Percentiles rank a stretch among this genome's conserved stretches.
Conservation (phyloP, 2,888 invertebrate genomes). For the Phorcus lineatus region DNA sequence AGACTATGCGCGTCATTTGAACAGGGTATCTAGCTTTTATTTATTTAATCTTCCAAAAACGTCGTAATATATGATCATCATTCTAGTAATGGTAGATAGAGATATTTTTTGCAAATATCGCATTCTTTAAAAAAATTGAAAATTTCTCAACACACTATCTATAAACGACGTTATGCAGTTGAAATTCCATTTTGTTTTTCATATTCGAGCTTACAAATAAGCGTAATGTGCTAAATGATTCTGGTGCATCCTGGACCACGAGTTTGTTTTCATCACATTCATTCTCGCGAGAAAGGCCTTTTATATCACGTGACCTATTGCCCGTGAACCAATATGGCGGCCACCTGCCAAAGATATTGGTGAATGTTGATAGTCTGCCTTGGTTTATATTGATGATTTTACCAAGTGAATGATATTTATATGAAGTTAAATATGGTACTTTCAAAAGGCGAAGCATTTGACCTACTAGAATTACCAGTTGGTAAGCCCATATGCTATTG, state of each 20-base stretch:
- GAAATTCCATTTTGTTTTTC: no score
- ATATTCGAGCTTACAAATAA: no score
- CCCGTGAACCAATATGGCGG: constrained; percentile 37
- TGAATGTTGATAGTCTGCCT: constrained; percentile 32
- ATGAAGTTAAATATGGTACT: constrained; percentile 55
- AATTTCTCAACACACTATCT: no score
- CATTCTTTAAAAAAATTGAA: no score
- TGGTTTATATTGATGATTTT: constrained; percentile 31
- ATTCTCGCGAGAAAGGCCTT: constrained; percentile 19
- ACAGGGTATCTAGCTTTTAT: no score
- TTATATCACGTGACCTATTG: constrained; percentile 38
- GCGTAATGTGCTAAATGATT: neutral
- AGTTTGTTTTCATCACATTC: constrained; percentile 15
- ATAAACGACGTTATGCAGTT: no score
- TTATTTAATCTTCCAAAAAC: no score
- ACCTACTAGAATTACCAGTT: constrained; percentile 62
- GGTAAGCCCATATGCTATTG: constrained; percentile 49
- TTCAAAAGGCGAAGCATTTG: constrained; percentile 64
- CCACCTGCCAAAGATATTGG: constrained; percentile 23
- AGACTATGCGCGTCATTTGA: no score
- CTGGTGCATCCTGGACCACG: neutral
- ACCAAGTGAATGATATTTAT: constrained; percentile 37
- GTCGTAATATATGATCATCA: no score
- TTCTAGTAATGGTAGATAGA: no score
- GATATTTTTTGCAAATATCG: no score